phyloP scores from a whole-genome alignment of 1,140 invertebrate genomes.

The Daktulosphaira vitifoliae region DNA sequence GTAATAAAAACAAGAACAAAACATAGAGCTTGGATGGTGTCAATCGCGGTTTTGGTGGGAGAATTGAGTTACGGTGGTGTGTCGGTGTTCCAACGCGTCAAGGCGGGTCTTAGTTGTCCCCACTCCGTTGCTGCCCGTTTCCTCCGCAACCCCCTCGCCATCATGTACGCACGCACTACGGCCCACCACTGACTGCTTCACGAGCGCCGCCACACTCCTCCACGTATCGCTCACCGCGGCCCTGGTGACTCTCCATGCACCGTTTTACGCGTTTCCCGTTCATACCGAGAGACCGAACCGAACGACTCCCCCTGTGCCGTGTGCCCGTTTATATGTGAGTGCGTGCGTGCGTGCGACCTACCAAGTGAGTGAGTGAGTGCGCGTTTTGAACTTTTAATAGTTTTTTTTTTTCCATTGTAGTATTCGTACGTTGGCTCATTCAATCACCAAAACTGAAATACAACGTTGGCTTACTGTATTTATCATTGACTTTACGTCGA shows the following conservation, averaged over 20 bases:
- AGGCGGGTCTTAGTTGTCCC: constrained; percentile 26
- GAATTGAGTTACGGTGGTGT: not conserved
- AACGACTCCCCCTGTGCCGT: not conserved
- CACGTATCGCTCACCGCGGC: constrained; percentile 26
- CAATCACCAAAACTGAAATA: not conserved
- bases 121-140: not conserved
- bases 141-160: not conserved
- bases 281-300: not conserved
- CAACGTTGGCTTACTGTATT: too few relatives aligned
- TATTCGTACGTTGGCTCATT: not conserved
- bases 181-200: not conserved
- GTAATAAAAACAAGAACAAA: too few relatives aligned
- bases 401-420: not conserved
- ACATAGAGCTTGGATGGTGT: too few relatives aligned
- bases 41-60: too few relatives aligned
- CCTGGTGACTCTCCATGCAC: not conserved
- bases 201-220: constrained; percentile 10
- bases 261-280: constrained; percentile 29
- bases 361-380: not conserved
- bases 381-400: not conserved
- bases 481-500: not conserved
- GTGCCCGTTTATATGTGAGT: not conserved
- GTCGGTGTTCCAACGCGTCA: constrained; percentile 32
- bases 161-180: not conserved
- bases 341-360: not conserved